Conservation (phyloP, 1,140 invertebrate species). For the Orchestia grillus region DNA sequence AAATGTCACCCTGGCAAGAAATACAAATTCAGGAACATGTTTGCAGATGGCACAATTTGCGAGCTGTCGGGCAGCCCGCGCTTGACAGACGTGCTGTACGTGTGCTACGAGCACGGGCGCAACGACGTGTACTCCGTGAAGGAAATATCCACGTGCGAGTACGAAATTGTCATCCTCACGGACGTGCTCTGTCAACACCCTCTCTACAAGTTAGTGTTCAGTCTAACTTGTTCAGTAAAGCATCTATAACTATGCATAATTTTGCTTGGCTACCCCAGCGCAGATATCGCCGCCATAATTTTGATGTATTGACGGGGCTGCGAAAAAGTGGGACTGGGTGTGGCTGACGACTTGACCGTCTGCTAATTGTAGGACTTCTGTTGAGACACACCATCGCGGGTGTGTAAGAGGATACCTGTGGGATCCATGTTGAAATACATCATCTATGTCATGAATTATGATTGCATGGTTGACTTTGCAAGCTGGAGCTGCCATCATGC, state of each 20-base stretch:
- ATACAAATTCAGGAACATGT: background rate
- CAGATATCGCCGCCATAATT: no score
- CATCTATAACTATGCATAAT: no score
- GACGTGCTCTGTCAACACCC: slow-evolving; percentile 89
- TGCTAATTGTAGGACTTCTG: no score
- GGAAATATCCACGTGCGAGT: slow-evolving; percentile 93
- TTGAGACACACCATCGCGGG: no score
- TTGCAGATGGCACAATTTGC: slow-evolving; percentile 82
- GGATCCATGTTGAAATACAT: no score
- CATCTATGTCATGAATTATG: background rate
- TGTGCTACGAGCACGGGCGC: slow-evolving; percentile 79
- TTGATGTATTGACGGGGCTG: no score
- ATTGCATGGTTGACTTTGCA: background rate
- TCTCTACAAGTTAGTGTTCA: slow-evolving; percentile 86
- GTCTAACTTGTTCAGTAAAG: no score
- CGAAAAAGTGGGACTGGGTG: no score
- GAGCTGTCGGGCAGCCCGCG: slow-evolving; percentile 89
- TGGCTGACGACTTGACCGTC: background rate
- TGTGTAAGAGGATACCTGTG: no score
- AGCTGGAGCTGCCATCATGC: background rate
- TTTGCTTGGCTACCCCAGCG: no score
- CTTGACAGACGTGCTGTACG: slow-evolving; percentile 84
- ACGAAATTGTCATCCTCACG: slow-evolving; percentile 90
- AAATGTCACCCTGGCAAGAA: background rate
- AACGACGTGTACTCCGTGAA: slow-evolving; percentile 94